These are phyloP conservation scores for Apogon talboti DNA, from an alignment of 2,797 vertebrate species.

Conservation along the genomic window DNA sequence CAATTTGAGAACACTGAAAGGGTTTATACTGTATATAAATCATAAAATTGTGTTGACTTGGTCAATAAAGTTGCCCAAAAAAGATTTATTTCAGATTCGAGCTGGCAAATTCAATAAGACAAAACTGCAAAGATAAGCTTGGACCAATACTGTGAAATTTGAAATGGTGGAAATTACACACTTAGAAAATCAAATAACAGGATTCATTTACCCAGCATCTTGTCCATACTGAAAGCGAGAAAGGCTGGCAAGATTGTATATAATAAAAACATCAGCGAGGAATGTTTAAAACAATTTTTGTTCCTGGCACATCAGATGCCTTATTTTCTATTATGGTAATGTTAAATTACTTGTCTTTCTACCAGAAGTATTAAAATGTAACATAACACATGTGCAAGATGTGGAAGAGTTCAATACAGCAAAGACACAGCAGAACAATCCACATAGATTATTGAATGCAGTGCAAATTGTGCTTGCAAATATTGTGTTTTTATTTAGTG, in stretches of 20 bases:
- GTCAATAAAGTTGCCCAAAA: conserved; percentile 35
- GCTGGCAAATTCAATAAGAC: conserved; percentile 55
- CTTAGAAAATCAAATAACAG: conserved; percentile 34
- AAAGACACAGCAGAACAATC: not conserved
- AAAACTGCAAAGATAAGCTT: conserved; percentile 44
- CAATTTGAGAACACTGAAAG: conserved; percentile 41
- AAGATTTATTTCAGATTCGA: conserved; percentile 57
- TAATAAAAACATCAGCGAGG: conserved; percentile 27
- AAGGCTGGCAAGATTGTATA: conserved; percentile 21
- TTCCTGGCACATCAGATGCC: conserved; percentile 24
- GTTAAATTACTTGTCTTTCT: conserved; percentile 13
- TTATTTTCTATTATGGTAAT: conserved; percentile 31
- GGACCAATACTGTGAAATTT: conserved; percentile 60
- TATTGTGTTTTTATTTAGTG: not conserved
- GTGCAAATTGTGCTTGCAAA: not conserved
- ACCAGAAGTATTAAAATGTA: conserved; percentile 12
- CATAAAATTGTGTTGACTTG: conserved; percentile 33
- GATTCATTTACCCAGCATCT: conserved; percentile 65
- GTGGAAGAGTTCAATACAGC: too few species aligned
- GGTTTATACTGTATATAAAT: conserved; percentile 24
- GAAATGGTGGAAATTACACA: not conserved
- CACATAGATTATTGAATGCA: not conserved
- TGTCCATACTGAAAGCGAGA: conserved; percentile 34
- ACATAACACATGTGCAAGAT: conserved; percentile 1
- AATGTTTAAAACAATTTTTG: conserved; percentile 42